A percentile compares a stretch with the other conserved stretches of the same genome.
phyloP scores from a whole-genome alignment of 2,888 invertebrate genomes.

The Drosophila mercatorum region DNA sequence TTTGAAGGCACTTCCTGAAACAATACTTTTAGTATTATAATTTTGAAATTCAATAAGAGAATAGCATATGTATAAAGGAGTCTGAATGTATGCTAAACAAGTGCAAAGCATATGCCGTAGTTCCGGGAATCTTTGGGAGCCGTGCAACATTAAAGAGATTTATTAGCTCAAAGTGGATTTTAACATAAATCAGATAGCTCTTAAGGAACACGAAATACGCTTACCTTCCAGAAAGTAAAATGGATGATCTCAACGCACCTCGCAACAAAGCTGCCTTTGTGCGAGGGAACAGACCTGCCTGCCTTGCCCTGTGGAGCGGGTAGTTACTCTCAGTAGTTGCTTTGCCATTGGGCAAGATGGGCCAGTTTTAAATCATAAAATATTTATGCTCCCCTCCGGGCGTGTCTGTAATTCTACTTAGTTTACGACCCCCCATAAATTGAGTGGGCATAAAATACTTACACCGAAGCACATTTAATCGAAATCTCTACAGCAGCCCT shows the following conservation, averaged over 20 bases:
- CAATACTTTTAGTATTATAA: not conserved
- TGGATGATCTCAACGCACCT: slow-evolving; percentile 47
- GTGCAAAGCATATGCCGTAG: slow-evolving; percentile 13
- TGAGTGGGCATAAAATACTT: slow-evolving; percentile 64
- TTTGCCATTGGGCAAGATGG: slow-evolving; percentile 13
- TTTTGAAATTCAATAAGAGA: slow-evolving; percentile 22
- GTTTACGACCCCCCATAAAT: slow-evolving; percentile 68
- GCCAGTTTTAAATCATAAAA: slow-evolving; percentile 67
- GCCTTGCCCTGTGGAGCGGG: not conserved
- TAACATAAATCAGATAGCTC: slow-evolving; percentile 62
- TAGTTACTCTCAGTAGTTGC: slow-evolving; percentile 26
- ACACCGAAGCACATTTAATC: slow-evolving; percentile 64
- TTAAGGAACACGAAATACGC: slow-evolving; percentile 40
- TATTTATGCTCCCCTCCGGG: slow-evolving; percentile 54
- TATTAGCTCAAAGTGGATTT: slow-evolving; percentile 65
- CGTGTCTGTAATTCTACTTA: slow-evolving; percentile 55
- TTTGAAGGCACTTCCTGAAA: not conserved
- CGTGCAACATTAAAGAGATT: slow-evolving; percentile 59
- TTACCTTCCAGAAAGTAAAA: slow-evolving; percentile 50
- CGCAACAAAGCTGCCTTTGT: slow-evolving; percentile 16
- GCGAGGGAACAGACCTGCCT: slow-evolving; percentile 1
- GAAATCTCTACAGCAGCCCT: slow-evolving; percentile 43
- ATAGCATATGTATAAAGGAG: not conserved
- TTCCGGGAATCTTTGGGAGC: slow-evolving; percentile 4
- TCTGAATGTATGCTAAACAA: slow-evolving; percentile 14